These are phyloP conservation scores for Choloepus didactylus DNA, from an alignment of 2,797 vertebrate species.

Conservation along the genomic window DNA sequence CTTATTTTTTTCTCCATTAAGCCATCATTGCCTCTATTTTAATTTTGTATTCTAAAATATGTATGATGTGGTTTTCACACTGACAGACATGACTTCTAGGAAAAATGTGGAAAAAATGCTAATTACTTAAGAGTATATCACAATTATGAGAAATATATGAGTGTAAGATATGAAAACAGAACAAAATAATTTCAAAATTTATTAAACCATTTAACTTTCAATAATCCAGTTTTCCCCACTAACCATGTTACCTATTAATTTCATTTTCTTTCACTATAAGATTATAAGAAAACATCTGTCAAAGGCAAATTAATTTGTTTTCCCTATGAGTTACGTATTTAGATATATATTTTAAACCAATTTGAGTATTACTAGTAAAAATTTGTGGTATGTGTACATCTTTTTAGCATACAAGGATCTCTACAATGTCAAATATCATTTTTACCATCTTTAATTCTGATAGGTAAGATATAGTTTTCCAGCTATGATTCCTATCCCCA, in stretches of 20 bases:
- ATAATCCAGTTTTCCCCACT: background rate
- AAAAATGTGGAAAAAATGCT: background rate
- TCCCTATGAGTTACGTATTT: background rate
- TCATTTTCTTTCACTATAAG: slow-evolving; percentile 20
- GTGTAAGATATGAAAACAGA: background rate
- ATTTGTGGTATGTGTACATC: background rate
- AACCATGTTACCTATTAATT: background rate
- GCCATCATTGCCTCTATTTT: background rate
- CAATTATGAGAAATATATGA: background rate
- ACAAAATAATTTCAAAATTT: background rate
- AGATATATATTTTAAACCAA: slow-evolving; percentile 30
- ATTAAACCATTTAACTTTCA: slow-evolving; percentile 45
- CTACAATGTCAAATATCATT: slow-evolving; percentile 60
- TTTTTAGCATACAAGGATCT: slow-evolving; percentile 67
- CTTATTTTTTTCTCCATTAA: background rate
- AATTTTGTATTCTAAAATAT: slow-evolving; percentile 7
- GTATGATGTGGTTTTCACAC: background rate
- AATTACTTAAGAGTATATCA: background rate
- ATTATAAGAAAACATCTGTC: slow-evolving; percentile 20
- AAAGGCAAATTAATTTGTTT: slow-evolving; percentile 42
- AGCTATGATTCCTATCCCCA: slow-evolving; percentile 49
- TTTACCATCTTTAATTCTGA: slow-evolving; percentile 69
- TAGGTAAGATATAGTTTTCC: slow-evolving; percentile 63
- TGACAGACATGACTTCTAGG: slow-evolving; percentile 13
- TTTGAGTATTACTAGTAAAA: slow-evolving; percentile 27